Percentiles rank a stretch among this genome's conserved stretches.
Evolutionary conservation across 37 sponge, comb jelly and placozoan species (phyloP).

Genomic region (Mnemiopsis leidyi): DNA sequence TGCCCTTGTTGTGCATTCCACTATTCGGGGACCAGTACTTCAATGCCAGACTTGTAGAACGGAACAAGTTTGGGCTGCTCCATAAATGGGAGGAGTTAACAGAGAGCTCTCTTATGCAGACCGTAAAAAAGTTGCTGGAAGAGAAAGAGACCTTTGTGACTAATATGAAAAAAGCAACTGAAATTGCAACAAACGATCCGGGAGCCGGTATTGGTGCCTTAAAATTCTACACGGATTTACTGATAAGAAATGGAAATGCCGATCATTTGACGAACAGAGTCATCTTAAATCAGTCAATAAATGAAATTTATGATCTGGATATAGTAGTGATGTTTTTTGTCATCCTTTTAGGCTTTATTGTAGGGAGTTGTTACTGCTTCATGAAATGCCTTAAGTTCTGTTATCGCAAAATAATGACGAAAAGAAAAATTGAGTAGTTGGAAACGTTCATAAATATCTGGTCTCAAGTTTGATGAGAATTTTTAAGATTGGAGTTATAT

Average conservation of each 20-base stretch:
- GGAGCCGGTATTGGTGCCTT: constrained; percentile 8
- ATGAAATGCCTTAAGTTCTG: too few species aligned
- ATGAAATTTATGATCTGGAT: background rate
- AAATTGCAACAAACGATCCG: constrained; percentile 18
- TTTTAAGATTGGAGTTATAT: too few species aligned
- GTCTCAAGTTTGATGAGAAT: too few species aligned
- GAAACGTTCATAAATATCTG: too few species aligned
- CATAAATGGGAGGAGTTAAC: background rate
- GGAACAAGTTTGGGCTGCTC: background rate
- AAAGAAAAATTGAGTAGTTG: too few species aligned
- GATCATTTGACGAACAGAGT: background rate
- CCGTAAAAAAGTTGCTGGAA: background rate
- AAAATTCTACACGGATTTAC: background rate
- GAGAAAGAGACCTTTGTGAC: background rate
- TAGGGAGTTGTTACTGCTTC: too few species aligned
- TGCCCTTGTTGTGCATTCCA: constrained; percentile 34
- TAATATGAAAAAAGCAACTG: background rate
- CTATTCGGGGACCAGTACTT: constrained; percentile 41
- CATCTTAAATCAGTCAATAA: background rate
- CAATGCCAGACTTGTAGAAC: constrained; percentile 7
- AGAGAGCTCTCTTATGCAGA: background rate
- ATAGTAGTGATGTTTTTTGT: too few species aligned
- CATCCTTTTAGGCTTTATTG: too few species aligned
- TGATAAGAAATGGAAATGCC: background rate
- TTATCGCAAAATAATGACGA: too few species aligned